Evolutionary conservation across 2,888 invertebrate genomes (phyloP), one percentile per base, ranked within the genome.

Genomic region (Merodon equestris): DNA sequence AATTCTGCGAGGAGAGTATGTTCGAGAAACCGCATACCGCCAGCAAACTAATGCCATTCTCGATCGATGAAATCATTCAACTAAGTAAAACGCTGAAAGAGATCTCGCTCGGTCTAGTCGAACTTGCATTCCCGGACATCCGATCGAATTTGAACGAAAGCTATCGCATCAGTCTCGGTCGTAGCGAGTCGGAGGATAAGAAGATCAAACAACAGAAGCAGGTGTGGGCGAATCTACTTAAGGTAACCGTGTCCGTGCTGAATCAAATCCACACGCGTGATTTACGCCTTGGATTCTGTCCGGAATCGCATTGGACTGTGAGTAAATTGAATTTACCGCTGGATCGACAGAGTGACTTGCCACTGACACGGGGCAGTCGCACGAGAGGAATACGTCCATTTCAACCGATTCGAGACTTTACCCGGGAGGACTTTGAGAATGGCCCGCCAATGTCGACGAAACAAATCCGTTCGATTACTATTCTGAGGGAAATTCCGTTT

Each of bases 401-500:
- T 83, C 90, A 91, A 82, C 91, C 90, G 0, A 87, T 91, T 5
- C 88, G 91, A 0, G 90, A 89, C 34, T 91, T 91, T 53, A 91
- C 91, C 0, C 88, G 91, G 1, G 91, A 91, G 81, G 91, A 92
- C 79, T 87, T 91, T 44, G 95, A 95, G 83, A 94, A 95, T 56
- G 93, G 94, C 0, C 96, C 96, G 0, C 96, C 96, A 0, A 89
- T 97, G 81, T 95, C 97, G 0, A 95, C 95, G 5, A 95, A 94
- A 81, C 97, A 98, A 88, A 92, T 96, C 40, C 91, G 97, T 66
- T 95, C 96, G 1, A 91, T 97, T 48, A 96, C 96, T 0, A 93
- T 99, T 74, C 90, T 99, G 14, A 93, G 95, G 70, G 96, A 98
- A 88, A 93, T 99, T 77, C 99, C 99, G 0, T 99, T 99, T 89